A percentile compares a stretch with the other conserved stretches of the same genome.
These are phyloP conservation scores for Notiomystis cincta DNA, from an alignment of 2,113 vertebrate species.

Conservation along the genomic window DNA sequence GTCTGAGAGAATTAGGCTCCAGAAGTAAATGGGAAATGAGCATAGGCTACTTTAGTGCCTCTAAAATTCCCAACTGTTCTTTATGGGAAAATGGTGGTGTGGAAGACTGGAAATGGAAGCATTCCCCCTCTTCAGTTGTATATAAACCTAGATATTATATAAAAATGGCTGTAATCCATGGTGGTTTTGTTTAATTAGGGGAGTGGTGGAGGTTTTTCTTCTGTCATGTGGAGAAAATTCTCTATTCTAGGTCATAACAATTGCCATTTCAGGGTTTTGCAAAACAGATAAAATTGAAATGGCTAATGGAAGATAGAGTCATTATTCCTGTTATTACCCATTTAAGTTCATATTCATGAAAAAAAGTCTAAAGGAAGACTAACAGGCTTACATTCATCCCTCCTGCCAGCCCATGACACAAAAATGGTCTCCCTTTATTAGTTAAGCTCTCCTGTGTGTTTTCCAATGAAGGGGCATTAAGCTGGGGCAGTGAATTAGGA, in stretches of 20 bases:
- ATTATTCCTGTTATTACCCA: conserved; percentile 31
- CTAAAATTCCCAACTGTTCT: not conserved
- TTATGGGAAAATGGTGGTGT: not conserved
- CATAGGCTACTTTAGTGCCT: not conserved
- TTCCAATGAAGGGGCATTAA: not conserved
- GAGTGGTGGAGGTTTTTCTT: not conserved
- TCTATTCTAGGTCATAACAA: not conserved
- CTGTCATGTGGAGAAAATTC: not conserved
- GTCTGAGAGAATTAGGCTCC: not conserved
- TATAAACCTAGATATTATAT: not conserved
- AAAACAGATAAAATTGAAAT: conserved; percentile 23
- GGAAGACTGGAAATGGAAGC: not conserved
- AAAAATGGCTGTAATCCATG: not conserved
- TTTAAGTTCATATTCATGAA: conserved; percentile 16
- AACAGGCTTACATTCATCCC: not conserved
- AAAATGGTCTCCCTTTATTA: not conserved
- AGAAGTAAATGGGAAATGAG: not conserved
- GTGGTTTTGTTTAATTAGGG: not conserved
- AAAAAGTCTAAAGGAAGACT: conserved; percentile 4
- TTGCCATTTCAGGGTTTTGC: conserved; percentile 6
- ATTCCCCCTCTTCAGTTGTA: not conserved
- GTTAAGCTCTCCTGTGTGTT: not conserved
- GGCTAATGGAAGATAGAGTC: not conserved
- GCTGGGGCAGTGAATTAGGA: not conserved
- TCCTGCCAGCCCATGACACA: not conserved